Evolutionary conservation across 2,888 invertebrate genomes (phyloP), one percentile per base, ranked within the genome.

Genomic region (Andrena dorsata): DNA sequence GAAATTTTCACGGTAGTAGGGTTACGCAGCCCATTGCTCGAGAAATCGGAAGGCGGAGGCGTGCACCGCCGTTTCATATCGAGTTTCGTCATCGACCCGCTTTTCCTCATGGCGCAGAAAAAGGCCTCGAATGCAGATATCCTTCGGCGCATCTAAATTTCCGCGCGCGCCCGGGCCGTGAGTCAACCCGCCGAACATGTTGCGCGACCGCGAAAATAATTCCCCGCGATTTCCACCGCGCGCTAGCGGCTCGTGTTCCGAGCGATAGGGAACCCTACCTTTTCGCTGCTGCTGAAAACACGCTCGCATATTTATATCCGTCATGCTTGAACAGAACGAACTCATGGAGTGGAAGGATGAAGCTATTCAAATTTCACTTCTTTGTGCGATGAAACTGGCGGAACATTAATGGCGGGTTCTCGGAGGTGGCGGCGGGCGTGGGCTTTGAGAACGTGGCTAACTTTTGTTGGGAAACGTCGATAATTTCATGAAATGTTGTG

Each of bases 151-250:
- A 41, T 69, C 56, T 58, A 64, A 79, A 79, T 76, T 69, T 64
- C 64, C 23, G 16, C 60, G 53, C 74, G 63, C 8, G 72, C 35
- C 8, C 1, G 20, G 7, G 32, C 58, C 30, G 77, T 71, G 77
- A 77, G 56, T 77, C 72, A 72, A 81, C 64, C n/a, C 16, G 32
- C 41, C 23, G 26, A 32, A 35, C 60, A 51, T 60, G 49, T 47
- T 26, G 63, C n/a, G 56, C n/a, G 56, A 60, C 16, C 51, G 66
- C 70, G 69, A 76, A 85, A 85, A 85, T 85, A 78, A 79, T 49
- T 60, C 53, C n/a, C 13, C 2, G 23, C 35, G 53, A 68, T n/a
- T 26, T 41, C 41, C 49, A 61, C 16, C 51, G 16, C 26, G 20
- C 20, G 28, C 41, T 41, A 23, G 23, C 35, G n/a, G 28, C 53